These are phyloP conservation scores for Psilopsiagon aurifrons DNA, from an alignment of 2,113 vertebrate genomes.

Conservation along the genomic window DNA sequence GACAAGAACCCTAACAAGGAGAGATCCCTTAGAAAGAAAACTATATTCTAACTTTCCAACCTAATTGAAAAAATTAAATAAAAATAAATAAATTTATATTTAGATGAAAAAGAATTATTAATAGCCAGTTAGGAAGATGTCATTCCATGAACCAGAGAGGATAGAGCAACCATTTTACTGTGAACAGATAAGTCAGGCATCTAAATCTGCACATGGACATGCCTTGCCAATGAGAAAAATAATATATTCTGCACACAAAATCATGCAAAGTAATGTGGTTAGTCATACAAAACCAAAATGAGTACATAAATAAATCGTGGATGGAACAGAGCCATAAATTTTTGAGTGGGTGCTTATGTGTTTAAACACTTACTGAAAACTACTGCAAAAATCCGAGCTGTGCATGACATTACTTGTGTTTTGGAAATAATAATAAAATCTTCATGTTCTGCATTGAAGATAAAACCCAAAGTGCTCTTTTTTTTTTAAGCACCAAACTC, in stretches of 20 bases:
- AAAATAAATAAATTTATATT: background rate
- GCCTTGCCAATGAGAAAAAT: background rate
- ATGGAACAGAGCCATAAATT: background rate
- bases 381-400: background rate
- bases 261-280: background rate
- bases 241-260: background rate
- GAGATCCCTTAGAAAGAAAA: background rate
- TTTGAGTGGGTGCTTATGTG: background rate
- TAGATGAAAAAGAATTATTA: background rate
- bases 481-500: background rate
- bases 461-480: background rate
- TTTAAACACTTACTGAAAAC: background rate
- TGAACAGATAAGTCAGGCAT: background rate
- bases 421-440: background rate
- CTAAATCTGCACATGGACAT: background rate
- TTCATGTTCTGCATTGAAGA: background rate
- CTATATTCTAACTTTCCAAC: background rate
- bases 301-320: background rate
- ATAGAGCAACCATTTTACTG: background rate
- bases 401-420: background rate
- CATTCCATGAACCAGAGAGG: background rate
- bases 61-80: background rate
- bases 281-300: background rate
- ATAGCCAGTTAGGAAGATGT: background rate
- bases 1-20: background rate